These are phyloP conservation scores for Microplitis manilae DNA, from an alignment of 2,888 invertebrate species.

Conservation along the genomic window DNA sequence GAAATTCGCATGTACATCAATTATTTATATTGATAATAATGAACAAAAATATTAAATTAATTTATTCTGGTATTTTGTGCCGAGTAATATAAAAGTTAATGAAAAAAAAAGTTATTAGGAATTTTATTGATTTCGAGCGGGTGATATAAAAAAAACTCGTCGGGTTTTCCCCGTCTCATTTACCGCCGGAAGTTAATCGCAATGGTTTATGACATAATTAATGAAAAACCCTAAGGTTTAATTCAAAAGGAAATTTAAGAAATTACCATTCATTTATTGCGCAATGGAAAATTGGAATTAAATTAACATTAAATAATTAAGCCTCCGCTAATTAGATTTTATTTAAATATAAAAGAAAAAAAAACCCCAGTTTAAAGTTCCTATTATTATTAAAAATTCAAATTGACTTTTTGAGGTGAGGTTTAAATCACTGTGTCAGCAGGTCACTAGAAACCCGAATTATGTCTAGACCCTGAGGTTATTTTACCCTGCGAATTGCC, in stretches of 20 bases:
- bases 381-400: too few species aligned
- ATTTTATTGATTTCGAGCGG: background rate
- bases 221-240: background rate
- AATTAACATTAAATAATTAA: background rate
- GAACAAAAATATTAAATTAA: background rate
- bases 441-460: too few species aligned
- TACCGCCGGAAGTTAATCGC: background rate
- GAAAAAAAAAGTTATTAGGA: background rate
- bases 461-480: too few species aligned
- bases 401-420: too few species aligned
- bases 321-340: too few species aligned
- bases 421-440: too few species aligned
- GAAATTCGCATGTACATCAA: too few species aligned
- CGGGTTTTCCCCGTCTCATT: background rate
- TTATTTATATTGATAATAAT: background rate
- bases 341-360: too few species aligned
- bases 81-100: background rate
- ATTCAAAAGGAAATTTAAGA: background rate
- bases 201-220: background rate
- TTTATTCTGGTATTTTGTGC: background rate
- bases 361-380: too few species aligned
- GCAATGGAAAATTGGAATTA: too few species aligned
- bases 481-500: too few species aligned
- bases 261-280: background rate
- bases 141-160: background rate